These are phyloP conservation scores for Nomia melanderi DNA, from an alignment of 1,140 invertebrate genomes.

Conservation along the genomic window DNA sequence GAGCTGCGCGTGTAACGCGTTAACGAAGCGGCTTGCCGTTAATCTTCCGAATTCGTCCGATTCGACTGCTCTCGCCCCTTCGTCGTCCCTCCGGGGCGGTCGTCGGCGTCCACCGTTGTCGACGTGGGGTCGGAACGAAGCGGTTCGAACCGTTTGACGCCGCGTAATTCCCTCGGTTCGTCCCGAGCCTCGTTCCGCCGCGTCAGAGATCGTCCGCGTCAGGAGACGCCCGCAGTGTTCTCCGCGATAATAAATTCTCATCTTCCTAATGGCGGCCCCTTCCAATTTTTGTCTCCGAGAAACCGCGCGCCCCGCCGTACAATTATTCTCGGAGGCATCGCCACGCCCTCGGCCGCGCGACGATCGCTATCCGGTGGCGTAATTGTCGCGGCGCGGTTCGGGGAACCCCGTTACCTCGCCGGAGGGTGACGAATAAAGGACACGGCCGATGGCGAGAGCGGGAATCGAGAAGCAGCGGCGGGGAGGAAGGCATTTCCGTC, in stretches of 20 bases:
- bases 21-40: too few relatives aligned
- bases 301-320: slow-evolving; percentile 22
- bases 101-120: too few relatives aligned
- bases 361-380: slow-evolving; percentile 46
- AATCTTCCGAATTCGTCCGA: too few relatives aligned
- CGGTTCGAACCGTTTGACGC: background rate
- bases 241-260: slow-evolving; percentile 53
- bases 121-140: background rate
- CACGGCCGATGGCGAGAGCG: background rate
- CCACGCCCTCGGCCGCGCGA: slow-evolving; percentile 29
- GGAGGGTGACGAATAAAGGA: slow-evolving; percentile 21
- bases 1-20: too few relatives aligned
- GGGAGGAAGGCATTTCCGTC: background rate
- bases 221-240: slow-evolving; percentile 3
- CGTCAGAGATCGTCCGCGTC: too few relatives aligned
- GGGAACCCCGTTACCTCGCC: background rate
- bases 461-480: too few relatives aligned
- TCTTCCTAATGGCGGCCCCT: slow-evolving; percentile 51
- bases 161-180: background rate
- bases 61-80: too few relatives aligned
- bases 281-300: slow-evolving; percentile 57
- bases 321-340: slow-evolving; percentile 40
- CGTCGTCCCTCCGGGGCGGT: too few relatives aligned
- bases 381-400: slow-evolving; percentile 16
- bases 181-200: too few relatives aligned